Evolutionary conservation across 2,113 vertebrate species (phyloP), one percentile per base, ranked within the genome.

Genomic region (Eolophus roseicapilla): DNA sequence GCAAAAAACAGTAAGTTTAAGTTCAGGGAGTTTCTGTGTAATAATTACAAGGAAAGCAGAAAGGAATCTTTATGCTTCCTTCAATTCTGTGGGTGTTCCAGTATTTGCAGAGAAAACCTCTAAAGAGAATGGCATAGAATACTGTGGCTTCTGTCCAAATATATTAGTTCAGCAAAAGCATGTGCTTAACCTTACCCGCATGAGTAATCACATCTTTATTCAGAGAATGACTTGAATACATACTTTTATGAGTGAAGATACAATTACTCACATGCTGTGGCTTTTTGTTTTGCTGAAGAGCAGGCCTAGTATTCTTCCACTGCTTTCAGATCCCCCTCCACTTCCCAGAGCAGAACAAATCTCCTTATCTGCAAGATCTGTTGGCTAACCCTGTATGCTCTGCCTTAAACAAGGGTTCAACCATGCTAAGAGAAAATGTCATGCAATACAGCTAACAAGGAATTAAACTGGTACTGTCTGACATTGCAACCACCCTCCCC

Each of bases 131-230:
- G 67, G 65, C 62, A n/a, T 3, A 39, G 33, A 83, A 77, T 50
- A 44, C 35, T 86, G 12, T 81, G 79, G 90, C 82, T 93, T 94
- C 83, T 88, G 80, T 86, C 80, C 88, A 94, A 77, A 76, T 68
- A 13, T 8, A 55, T 68, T 77, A 91, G 65, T 86, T 92, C 73
- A 68, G 62, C 68, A 92, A 83, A 86, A 93, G 73, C 81, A 62
- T 57, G 70, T 81, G 75, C 46, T 94, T 83, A 92, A 88, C 88
- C 80, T 86, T 86, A 69, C 65, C 46, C 27, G 5, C 3, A 4
- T 96, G 92, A 95, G 80, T 92, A 96, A 96, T 92, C 79, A 24
- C 82, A 78, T 94, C 82, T 74, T 81, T 82, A 84, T 92, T 77
- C 90, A 82, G 86, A 67, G 43, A 73, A 86, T 2, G 2, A 94